Conservation (phyloP, 2,888 invertebrate species). For the Seira sanloemensis region DNA sequence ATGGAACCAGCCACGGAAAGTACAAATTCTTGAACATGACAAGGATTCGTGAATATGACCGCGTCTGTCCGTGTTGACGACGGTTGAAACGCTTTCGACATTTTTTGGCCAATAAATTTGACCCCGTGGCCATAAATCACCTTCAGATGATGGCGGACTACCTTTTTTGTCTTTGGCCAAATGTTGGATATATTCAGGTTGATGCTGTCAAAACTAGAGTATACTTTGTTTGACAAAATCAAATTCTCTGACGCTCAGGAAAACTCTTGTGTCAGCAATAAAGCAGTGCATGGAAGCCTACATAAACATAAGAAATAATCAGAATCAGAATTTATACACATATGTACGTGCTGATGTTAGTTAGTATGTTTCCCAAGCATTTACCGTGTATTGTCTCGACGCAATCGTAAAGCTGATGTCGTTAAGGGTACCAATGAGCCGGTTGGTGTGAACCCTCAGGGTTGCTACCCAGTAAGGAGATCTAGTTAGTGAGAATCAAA, state of each 20-base stretch:
- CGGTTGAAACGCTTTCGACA: not conserved
- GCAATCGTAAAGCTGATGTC: slow-evolving; percentile 49
- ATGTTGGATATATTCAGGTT: not conserved
- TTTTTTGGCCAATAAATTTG: not conserved
- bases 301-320: not conserved
- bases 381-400: slow-evolving; percentile 38
- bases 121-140: slow-evolving; percentile 44
- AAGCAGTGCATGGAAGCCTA: not conserved
- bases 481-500: not conserved
- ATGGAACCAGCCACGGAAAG: slow-evolving; percentile 40
- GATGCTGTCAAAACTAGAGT: not conserved
- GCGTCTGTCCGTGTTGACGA: slow-evolving; percentile 21
- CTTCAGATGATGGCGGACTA: slow-evolving; percentile 16
- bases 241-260: slow-evolving; percentile 15
- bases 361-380: slow-evolving; percentile 25
- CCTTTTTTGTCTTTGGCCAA: not conserved
- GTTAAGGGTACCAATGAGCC: slow-evolving; percentile 40
- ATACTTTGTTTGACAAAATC: not conserved
- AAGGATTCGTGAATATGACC: slow-evolving; percentile 42
- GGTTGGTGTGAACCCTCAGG: slow-evolving; percentile 42
- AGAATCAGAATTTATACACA: not conserved
- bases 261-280: slow-evolving; percentile 28
- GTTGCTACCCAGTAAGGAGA: slow-evolving; percentile 39
- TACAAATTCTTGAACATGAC: slow-evolving; percentile 60
- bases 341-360: too few species aligned